These are phyloP conservation scores for Uropsilus gracilis DNA, from an alignment of 2,113 vertebrate species.

Conservation along the genomic window DNA sequence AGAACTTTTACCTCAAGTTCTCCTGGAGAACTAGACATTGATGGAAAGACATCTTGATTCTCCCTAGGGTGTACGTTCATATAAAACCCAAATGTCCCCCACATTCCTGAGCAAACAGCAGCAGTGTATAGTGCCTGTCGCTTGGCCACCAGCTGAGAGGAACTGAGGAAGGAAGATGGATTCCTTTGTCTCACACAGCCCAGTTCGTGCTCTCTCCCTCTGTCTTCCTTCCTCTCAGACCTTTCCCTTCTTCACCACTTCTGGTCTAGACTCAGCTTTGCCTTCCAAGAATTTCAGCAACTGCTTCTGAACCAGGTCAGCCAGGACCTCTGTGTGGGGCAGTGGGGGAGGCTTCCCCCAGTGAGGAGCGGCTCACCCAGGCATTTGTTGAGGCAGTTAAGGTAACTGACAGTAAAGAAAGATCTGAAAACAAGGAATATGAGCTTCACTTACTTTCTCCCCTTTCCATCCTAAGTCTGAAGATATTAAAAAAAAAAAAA, in stretches of 20 bases:
- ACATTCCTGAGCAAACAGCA: neutral
- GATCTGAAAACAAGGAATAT: neutral
- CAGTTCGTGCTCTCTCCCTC: neutral
- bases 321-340: neutral
- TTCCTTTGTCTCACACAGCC: neutral
- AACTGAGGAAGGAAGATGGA: neutral
- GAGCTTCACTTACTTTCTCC: neutral
- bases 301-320: neutral
- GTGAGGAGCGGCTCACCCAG: neutral
- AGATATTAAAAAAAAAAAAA: neutral
- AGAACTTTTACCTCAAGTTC: neutral
- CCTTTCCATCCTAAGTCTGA: neutral
- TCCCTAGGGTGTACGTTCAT: conserved; percentile 19
- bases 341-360: neutral
- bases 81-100: conserved; percentile 21
- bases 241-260: neutral
- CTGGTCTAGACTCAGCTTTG: conserved; percentile 42
- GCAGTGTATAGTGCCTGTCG: conserved; percentile 38
- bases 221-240: neutral
- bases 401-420: neutral
- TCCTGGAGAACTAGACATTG: conserved; percentile 5
- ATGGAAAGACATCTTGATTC: conserved; percentile 2
- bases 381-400: neutral
- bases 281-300: neutral
- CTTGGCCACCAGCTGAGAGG: neutral